These are phyloP conservation scores for Corvus cornix DNA, from an alignment of 2,113 vertebrate species.

Conservation along the genomic window DNA sequence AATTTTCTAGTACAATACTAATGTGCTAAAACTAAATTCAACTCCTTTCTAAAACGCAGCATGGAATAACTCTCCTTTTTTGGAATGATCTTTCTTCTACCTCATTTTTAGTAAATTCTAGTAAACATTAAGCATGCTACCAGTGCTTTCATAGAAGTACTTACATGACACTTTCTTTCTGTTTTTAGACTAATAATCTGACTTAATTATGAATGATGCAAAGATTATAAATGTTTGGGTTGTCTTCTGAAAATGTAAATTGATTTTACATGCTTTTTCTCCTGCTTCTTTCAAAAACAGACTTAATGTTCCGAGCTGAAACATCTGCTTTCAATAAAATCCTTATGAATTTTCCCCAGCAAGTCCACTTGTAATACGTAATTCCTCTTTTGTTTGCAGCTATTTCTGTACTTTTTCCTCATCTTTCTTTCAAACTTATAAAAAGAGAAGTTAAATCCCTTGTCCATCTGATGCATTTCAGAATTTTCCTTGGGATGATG, in stretches of 20 bases:
- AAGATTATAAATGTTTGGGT: conserved; percentile 26
- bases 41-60: background rate
- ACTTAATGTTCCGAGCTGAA: background rate
- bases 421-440: background rate
- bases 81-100: background rate
- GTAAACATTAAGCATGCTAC: background rate
- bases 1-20: background rate
- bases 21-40: background rate
- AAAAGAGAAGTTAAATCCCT: background rate
- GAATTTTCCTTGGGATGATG: background rate
- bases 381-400: background rate
- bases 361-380: background rate
- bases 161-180: background rate
- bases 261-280: background rate
- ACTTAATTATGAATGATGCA: conserved; percentile 36
- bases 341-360: background rate
- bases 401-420: background rate
- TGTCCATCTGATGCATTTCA: background rate
- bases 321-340: conserved; percentile 10
- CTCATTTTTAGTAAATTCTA: background rate
- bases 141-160: background rate
- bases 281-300: background rate
- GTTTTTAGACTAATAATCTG: conserved; percentile 29
- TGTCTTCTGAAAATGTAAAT: conserved; percentile 23
- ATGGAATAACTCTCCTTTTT: background rate